These are phyloP conservation scores for Bicyclus anynana DNA, from an alignment of 1,140 invertebrate genomes.

Conservation along the genomic window DNA sequence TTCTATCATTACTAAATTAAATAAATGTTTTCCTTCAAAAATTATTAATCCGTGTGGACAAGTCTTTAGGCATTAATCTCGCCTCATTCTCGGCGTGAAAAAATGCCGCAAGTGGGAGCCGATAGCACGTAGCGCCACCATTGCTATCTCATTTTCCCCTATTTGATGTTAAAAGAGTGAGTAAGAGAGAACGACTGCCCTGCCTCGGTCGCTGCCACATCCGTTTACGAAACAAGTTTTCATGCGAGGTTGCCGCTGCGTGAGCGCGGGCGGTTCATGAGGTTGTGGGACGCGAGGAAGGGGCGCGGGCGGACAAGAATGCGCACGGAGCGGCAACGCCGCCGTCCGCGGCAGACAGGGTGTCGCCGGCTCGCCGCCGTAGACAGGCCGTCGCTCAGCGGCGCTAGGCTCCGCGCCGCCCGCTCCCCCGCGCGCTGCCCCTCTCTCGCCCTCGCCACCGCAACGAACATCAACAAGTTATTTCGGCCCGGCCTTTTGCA, in stretches of 20 bases:
- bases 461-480: conserved; percentile 73
- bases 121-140: conserved; percentile 75
- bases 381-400: conserved; percentile 84
- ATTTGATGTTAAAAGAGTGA: conserved; percentile 14
- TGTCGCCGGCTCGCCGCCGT: conserved; percentile 89
- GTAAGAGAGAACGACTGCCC: conserved; percentile 45
- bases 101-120: conserved; percentile 76
- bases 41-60: conserved; percentile 35
- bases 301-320: conserved; percentile 75
- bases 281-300: conserved; percentile 44
- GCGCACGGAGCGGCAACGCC: conserved; percentile 81
- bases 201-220: conserved; percentile 77
- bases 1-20: too few species aligned
- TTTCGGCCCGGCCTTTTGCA: conserved; percentile 53
- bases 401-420: conserved; percentile 54
- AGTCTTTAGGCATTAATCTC: conserved; percentile 67
- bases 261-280: conserved; percentile 59
- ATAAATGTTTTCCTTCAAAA: neutral
- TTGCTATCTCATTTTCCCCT: conserved; percentile 45
- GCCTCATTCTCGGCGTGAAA: conserved; percentile 77
- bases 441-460: conserved; percentile 52
- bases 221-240: conserved; percentile 83
- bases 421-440: conserved; percentile 38
- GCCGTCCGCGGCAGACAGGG: conserved; percentile 91
- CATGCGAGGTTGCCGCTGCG: conserved; percentile 74